Evolutionary conservation across 2,888 invertebrate species (phyloP).

Genomic region (Gnatocerus cornutus): DNA sequence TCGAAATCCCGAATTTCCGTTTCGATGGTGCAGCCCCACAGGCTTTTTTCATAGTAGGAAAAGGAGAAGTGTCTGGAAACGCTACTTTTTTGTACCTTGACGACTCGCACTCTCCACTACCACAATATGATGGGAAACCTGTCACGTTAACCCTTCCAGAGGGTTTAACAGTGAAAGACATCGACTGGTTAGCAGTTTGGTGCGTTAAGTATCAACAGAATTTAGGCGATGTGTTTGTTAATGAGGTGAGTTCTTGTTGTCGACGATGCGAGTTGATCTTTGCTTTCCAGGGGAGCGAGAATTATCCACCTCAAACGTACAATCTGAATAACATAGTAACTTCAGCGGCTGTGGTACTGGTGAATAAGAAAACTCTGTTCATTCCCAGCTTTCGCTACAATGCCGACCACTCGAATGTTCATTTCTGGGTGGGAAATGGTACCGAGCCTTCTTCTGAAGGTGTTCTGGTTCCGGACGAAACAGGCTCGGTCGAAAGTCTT

Average conservation of each 20-base stretch:
- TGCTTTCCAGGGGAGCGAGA: background rate
- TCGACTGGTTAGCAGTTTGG: conserved; percentile 57
- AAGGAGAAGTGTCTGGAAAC: conserved; percentile 34
- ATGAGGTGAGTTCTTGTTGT: conserved; percentile 7
- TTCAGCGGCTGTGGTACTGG: conserved; percentile 58
- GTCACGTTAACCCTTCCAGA: conserved; percentile 51
- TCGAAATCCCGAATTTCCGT: conserved; percentile 8
- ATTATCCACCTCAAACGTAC: conserved; percentile 40
- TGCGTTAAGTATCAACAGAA: conserved; percentile 22
- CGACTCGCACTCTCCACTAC: conserved; percentile 29
- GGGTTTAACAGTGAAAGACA: conserved; percentile 49
- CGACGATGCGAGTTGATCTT: background rate
- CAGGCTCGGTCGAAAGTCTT: conserved; percentile 47
- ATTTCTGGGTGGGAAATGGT: conserved; percentile 59
- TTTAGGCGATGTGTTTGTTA: conserved; percentile 24
- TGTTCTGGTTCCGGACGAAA: conserved; percentile 53
- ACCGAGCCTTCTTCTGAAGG: conserved; percentile 47
- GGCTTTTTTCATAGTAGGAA: conserved; percentile 6
- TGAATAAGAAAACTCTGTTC: conserved; percentile 59
- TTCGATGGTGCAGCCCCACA: conserved; percentile 7
- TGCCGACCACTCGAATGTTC: conserved; percentile 50
- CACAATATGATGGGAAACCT: conserved; percentile 46
- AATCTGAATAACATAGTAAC: conserved; percentile 48
- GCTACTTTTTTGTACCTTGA: conserved; percentile 50
- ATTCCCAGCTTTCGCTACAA: conserved; percentile 58